Evolutionary conservation across 2,113 vertebrate genomes (phyloP).

Genomic region (Charadrius vociferus): DNA sequence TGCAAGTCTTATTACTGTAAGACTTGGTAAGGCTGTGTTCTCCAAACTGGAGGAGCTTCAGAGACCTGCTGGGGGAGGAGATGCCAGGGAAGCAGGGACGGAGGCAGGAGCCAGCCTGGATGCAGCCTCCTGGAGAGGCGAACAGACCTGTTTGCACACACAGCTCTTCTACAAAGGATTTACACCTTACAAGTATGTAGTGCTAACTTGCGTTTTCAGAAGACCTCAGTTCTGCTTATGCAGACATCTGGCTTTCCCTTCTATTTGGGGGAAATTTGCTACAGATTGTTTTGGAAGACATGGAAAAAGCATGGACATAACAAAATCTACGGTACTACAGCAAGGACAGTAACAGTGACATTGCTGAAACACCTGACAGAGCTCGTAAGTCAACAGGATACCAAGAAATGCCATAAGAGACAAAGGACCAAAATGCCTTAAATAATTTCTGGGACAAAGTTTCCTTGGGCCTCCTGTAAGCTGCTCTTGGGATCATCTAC

Average conservation of each 20-base stretch:
- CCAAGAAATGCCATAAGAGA: background rate
- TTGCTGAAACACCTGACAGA: background rate
- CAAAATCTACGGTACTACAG: background rate
- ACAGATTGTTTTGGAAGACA: background rate
- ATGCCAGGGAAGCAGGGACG: background rate
- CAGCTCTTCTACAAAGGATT: background rate
- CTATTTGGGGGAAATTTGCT: background rate
- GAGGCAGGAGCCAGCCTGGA: background rate
- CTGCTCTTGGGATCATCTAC: background rate
- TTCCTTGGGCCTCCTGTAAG: background rate
- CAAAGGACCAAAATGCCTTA: background rate
- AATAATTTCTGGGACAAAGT: background rate
- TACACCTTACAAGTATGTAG: background rate
- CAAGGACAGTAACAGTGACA: background rate
- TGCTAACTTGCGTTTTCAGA: background rate
- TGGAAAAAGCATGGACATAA: background rate
- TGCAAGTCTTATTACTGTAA: background rate
- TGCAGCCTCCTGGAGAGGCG: background rate
- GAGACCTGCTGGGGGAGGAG: background rate
- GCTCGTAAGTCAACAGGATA: background rate
- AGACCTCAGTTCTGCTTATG: background rate
- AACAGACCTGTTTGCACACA: background rate
- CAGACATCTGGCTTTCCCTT: background rate
- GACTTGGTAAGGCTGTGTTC: background rate
- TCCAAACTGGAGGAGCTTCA: background rate